phyloP scores from a whole-genome alignment of 2,113 vertebrate genomes.

The Hippocampus zosterae region DNA sequence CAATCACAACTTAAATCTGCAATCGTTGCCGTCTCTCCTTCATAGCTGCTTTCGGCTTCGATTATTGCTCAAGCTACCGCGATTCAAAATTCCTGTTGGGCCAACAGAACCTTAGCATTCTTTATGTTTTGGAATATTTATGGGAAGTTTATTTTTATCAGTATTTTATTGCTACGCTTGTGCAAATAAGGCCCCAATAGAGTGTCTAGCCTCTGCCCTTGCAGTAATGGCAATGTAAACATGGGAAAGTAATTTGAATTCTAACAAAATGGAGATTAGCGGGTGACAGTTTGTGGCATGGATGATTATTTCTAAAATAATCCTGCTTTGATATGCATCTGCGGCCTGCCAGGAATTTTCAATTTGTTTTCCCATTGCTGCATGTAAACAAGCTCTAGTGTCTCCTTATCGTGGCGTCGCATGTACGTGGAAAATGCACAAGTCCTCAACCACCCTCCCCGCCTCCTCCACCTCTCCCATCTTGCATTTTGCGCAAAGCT shows the following conservation, averaged over 20 bases:
- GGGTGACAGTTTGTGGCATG: conserved; percentile 73
- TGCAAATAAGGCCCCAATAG: conserved; percentile 67
- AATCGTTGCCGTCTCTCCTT: conserved; percentile 30
- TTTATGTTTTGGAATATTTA: conserved; percentile 66
- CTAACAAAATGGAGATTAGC: conserved; percentile 82
- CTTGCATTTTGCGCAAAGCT: conserved; percentile 53
- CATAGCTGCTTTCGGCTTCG: conserved; percentile 33
- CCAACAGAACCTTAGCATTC: conserved; percentile 57
- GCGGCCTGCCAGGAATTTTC: conserved; percentile 78
- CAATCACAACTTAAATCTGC: conserved; percentile 41
- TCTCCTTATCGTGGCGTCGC: conserved; percentile 76
- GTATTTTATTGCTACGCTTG: conserved; percentile 67
- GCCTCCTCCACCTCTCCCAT: conserved; percentile 10
- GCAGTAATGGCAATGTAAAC: conserved; percentile 77
- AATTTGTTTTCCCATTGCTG: conserved; percentile 78
- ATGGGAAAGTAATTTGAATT: conserved; percentile 80
- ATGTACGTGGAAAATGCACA: conserved; percentile 63
- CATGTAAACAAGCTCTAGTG: conserved; percentile 80
- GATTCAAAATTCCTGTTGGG: conserved; percentile 59
- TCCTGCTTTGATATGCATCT: conserved; percentile 84
- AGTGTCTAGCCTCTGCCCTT: conserved; percentile 63
- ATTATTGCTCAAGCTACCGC: conserved; percentile 50
- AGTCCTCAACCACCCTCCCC: conserved; percentile 22
- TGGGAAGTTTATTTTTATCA: conserved; percentile 72
- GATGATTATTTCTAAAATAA: conserved; percentile 81